These are phyloP conservation scores for Micromys minutus DNA, from an alignment of 2,113 vertebrate species.

Conservation along the genomic window DNA sequence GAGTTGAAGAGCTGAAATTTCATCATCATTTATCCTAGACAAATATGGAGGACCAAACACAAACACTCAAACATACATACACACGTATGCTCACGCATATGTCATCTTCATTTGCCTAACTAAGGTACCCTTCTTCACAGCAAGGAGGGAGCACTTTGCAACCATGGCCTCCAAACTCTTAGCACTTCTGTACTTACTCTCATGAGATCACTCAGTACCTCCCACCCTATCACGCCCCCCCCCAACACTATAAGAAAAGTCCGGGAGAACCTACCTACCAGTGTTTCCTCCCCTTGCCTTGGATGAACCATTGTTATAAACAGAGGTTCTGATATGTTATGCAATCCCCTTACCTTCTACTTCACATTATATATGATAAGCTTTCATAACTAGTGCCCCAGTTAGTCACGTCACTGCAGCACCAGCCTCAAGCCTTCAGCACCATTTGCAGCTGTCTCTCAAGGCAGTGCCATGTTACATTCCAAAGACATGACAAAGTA, in stretches of 20 bases:
- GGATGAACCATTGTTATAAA: neutral
- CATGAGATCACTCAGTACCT: neutral
- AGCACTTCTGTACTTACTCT: neutral
- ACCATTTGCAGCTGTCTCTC: neutral
- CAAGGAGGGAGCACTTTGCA: neutral
- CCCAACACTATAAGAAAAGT: neutral
- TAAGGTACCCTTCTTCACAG: neutral
- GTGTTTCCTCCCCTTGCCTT: neutral
- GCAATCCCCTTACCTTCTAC: neutral
- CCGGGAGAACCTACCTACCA: neutral
- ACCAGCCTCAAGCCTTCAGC: neutral
- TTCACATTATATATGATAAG: neutral
- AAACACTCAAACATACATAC: neutral
- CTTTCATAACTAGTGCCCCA: neutral
- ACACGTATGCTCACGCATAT: neutral
- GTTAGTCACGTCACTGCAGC: neutral
- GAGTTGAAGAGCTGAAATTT: neutral
- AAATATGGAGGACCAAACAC: neutral
- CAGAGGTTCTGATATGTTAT: neutral
- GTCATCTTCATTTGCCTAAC: neutral
- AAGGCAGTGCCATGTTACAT: neutral
- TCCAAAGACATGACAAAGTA: slow-evolving; percentile 6
- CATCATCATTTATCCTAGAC: too few relatives aligned
- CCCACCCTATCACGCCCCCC: neutral
- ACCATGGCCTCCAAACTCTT: neutral